Conservation (phyloP, 2,797 vertebrate genomes). For the Denticeps clupeoides region DNA sequence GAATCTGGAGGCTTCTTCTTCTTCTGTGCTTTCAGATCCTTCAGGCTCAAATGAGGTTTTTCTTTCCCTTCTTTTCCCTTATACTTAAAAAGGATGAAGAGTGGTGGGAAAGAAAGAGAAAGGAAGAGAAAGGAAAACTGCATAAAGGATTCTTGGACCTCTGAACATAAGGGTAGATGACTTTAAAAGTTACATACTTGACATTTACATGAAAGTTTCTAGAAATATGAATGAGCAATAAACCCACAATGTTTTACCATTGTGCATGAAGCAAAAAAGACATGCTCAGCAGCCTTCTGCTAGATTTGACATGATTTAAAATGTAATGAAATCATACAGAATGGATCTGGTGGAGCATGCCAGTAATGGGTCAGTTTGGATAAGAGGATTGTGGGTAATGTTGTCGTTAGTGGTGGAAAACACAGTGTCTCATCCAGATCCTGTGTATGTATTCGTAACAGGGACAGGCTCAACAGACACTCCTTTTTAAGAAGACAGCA, state of each 20-base stretch:
- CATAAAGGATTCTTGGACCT: neutral
- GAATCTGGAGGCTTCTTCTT: constrained; percentile 68
- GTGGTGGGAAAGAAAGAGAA: neutral
- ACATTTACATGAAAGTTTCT: neutral
- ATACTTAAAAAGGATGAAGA: constrained; percentile 33
- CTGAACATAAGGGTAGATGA: no score
- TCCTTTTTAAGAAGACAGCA: constrained; percentile 30
- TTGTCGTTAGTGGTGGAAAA: constrained; percentile 46
- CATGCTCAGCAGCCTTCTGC: no score
- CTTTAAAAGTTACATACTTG: no score
- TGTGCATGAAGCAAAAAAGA: constrained; percentile 47
- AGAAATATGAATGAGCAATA: constrained; percentile 14
- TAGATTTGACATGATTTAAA: neutral
- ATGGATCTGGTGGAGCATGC: constrained; percentile 20
- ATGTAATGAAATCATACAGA: neutral
- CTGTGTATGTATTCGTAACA: constrained; percentile 36
- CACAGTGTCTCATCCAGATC: constrained; percentile 37
- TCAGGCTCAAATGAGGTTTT: constrained; percentile 49
- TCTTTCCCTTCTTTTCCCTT: constrained; percentile 60
- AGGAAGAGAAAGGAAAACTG: neutral
- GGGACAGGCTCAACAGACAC: constrained; percentile 40
- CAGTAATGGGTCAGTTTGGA: constrained; percentile 38
- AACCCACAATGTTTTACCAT: constrained; percentile 47
- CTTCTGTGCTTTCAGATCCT: constrained; percentile 55
- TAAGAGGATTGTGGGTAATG: constrained; percentile 35